Base-by-base conservation (phyloP, 2,113 vertebrate species). In the Gobiocypris rarus region DNA sequence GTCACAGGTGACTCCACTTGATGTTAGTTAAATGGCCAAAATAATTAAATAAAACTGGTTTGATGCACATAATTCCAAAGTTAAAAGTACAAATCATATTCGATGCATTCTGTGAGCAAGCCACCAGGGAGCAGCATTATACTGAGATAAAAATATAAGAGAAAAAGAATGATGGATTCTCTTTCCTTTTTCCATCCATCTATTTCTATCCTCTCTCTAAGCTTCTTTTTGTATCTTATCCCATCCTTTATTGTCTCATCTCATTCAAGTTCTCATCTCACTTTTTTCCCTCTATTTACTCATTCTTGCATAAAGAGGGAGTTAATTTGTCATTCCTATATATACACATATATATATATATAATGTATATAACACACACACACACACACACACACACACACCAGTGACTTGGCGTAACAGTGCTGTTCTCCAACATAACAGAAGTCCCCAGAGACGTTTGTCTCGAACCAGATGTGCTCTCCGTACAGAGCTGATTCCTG, bases 401-500 rank as follows among this genome's bases (percentile, higher is more conserved):
- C 97, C 96, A 96, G 94, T 84, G 96, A 93, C 90, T 95, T 97
- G 38, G 97, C 97, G 22, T 96, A 91, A 75, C 97, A 99, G 92
- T 97, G 95, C 83, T 98, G 96, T 74, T 99, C 97, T 79, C 97
- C 97, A 0, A 98, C 96, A 0, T 99, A 99, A 92, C 97, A 99
- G 92, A 95, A 97, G 88, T 99, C 97, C 83, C 97, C 97, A 1
- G 97, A 98, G 65, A 95, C 96, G 15, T 92, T 98, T 13, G 96
- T 96, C 93, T 99, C 97, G 71, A 97, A 98, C 97, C 97, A 99
- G 92, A 99, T 95, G 85, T 98, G 97, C 75, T 98, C 97, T 84
- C 97, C 97, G 73, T 96, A 97, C 24, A 95, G 67, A 0, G 97
- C 97, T 0, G 94, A 92, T 84, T 99, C 97, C 97, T 99, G 85